phyloP scores from a whole-genome alignment of 37 sponge, comb jelly and placozoan species.

The Spongia lamella region DNA sequence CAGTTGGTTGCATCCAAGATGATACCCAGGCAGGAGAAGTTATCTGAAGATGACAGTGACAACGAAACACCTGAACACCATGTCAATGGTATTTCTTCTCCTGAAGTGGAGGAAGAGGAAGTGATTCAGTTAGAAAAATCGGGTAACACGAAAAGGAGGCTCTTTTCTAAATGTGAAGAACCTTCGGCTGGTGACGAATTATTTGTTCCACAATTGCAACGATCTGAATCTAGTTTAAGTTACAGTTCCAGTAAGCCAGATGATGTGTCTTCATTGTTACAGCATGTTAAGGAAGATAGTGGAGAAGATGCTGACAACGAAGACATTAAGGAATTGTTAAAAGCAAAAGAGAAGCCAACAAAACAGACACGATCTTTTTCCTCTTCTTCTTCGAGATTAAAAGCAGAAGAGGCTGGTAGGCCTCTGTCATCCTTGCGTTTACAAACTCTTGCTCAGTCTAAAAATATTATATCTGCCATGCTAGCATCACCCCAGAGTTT shows the following conservation, averaged over 20 bases:
- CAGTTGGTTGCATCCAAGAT: slow-evolving; percentile 72
- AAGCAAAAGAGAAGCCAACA: background rate
- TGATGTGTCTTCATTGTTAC: too few relatives aligned
- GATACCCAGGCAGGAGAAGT: slow-evolving; percentile 15
- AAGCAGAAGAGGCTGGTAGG: background rate
- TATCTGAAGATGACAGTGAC: background rate
- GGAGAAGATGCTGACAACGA: slow-evolving; percentile 74
- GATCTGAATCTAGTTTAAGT: too few relatives aligned
- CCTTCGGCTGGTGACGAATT: background rate
- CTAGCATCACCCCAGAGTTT: slow-evolving; percentile 83
- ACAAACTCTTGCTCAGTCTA: background rate
- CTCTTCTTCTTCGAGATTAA: too few relatives aligned
- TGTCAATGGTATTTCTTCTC: background rate
- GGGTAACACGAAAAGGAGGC: background rate
- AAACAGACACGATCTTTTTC: slow-evolving; percentile 2
- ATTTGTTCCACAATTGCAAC: too few relatives aligned
- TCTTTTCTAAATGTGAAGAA: background rate
- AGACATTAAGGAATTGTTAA: slow-evolving; percentile 8
- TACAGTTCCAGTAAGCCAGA: too few relatives aligned
- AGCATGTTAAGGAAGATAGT: slow-evolving; percentile 23
- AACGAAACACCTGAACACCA: too few relatives aligned
- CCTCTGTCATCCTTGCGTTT: background rate
- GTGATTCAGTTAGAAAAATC: background rate
- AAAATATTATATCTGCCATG: slow-evolving; percentile 64
- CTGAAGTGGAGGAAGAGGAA: slow-evolving; percentile 5